Conservation (phyloP, 2,113 vertebrate species). For the Serinus canaria region DNA sequence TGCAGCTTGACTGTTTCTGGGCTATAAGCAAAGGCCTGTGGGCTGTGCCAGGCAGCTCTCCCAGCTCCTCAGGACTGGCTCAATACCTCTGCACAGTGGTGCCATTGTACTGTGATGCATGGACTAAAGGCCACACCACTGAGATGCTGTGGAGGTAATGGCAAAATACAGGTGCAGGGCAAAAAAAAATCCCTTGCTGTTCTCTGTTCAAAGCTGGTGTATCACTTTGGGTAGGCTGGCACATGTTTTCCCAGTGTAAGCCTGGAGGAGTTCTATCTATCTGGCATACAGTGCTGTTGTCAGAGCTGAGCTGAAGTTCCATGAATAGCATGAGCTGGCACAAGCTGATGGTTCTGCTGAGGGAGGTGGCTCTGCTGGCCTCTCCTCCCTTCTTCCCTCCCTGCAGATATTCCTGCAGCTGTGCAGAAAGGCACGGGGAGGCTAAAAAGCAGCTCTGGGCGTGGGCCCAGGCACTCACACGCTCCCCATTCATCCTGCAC, state of each 20-base stretch:
- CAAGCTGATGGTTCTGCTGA: neutral
- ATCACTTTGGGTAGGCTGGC: neutral
- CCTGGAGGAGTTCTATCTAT: neutral
- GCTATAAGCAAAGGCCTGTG: neutral
- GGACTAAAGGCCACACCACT: neutral
- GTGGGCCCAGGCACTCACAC: neutral
- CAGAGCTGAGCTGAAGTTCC: neutral
- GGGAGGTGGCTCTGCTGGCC: neutral
- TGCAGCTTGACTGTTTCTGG: neutral
- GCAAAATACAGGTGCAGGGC: neutral
- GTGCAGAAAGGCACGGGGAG: neutral
- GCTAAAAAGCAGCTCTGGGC: neutral
- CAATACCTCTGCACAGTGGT: neutral
- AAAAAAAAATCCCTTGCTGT: neutral
- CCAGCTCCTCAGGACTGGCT: neutral
- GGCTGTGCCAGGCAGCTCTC: neutral
- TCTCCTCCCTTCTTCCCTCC: neutral
- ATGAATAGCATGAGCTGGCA: neutral
- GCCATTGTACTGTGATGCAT: accelerated
- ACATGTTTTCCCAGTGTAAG: neutral
- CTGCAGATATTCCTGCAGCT: neutral
- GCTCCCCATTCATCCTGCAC: neutral
- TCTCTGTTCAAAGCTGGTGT: neutral
- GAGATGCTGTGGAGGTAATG: neutral
- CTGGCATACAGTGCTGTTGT: neutral